These are phyloP conservation scores for Cirrhinus mrigala DNA, from an alignment of 2,797 vertebrate genomes.

Conservation along the genomic window DNA sequence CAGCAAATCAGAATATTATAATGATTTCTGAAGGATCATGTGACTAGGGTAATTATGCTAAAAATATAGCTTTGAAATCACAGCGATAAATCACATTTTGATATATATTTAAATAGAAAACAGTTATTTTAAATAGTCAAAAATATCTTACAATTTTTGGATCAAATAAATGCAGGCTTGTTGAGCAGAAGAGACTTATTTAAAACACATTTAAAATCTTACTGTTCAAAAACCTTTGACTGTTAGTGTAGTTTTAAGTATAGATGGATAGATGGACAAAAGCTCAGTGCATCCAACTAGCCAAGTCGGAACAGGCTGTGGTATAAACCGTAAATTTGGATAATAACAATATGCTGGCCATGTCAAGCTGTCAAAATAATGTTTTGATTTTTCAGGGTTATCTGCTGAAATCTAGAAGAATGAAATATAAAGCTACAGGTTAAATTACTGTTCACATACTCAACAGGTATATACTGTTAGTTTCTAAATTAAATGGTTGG, in stretches of 20 bases:
- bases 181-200: too few species aligned
- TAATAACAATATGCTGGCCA: background rate
- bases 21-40: too few species aligned
- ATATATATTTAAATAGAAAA: too few species aligned
- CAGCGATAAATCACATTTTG: too few species aligned
- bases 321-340: background rate
- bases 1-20: too few species aligned
- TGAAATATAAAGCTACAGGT: background rate
- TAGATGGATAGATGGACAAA: background rate
- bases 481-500: conserved; percentile 24
- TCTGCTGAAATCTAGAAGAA: background rate
- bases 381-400: background rate
- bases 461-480: conserved; percentile 28
- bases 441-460: conserved; percentile 36
- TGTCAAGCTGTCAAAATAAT: background rate
- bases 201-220: too few species aligned
- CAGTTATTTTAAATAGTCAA: too few species aligned
- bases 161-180: too few species aligned
- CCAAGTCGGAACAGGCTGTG: background rate
- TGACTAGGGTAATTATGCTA: too few species aligned
- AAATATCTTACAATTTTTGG: too few species aligned
- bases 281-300: background rate
- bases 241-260: background rate
- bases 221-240: too few species aligned
- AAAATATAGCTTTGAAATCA: too few species aligned